Percentiles rank a stretch among this genome's conserved stretches.
phyloP scores from a whole-genome alignment of 2,888 invertebrate genomes.

The Galerucella pusilla region DNA sequence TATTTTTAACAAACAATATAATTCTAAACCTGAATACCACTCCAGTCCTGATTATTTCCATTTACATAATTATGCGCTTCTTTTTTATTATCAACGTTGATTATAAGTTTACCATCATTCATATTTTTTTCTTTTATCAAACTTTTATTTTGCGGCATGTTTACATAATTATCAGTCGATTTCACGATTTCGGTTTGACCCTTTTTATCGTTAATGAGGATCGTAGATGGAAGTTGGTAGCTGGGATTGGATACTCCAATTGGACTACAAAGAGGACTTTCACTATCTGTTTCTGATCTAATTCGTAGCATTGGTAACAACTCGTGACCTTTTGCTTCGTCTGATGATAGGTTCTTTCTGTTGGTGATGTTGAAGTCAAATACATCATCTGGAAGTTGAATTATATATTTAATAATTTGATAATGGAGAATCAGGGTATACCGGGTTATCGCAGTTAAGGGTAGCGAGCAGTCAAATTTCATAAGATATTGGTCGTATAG shows the following conservation, averaged over 20 bases:
- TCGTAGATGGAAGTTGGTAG: constrained; percentile 58
- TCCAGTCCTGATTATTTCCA: constrained; percentile 58
- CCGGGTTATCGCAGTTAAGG: too few species aligned
- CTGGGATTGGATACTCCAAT: constrained; percentile 61
- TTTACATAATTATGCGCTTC: constrained; percentile 58
- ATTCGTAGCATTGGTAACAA: constrained; percentile 69
- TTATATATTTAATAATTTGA: background rate
- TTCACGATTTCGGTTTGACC: constrained; percentile 54
- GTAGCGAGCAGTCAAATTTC: too few species aligned
- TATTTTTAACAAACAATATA: too few species aligned
- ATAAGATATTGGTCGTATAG: too few species aligned
- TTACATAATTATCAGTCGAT: constrained; percentile 67
- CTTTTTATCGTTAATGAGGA: constrained; percentile 43
- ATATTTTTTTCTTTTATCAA: constrained; percentile 55
- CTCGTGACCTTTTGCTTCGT: constrained; percentile 62
- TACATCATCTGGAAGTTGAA: constrained; percentile 34
- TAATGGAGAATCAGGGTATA: too few species aligned
- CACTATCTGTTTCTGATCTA: constrained; percentile 59
- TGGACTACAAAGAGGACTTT: constrained; percentile 50
- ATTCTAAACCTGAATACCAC: constrained; percentile 37
- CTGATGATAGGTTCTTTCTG: constrained; percentile 48
- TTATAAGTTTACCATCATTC: constrained; percentile 21
- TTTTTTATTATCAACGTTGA: constrained; percentile 48
- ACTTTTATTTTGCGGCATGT: constrained; percentile 68
- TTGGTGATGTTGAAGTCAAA: constrained; percentile 65